A percentile compares a stretch with the other conserved stretches of the same genome.
These are phyloP conservation scores for Torymus tubicola DNA, from an alignment of 2,888 invertebrate species.

Conservation along the genomic window DNA sequence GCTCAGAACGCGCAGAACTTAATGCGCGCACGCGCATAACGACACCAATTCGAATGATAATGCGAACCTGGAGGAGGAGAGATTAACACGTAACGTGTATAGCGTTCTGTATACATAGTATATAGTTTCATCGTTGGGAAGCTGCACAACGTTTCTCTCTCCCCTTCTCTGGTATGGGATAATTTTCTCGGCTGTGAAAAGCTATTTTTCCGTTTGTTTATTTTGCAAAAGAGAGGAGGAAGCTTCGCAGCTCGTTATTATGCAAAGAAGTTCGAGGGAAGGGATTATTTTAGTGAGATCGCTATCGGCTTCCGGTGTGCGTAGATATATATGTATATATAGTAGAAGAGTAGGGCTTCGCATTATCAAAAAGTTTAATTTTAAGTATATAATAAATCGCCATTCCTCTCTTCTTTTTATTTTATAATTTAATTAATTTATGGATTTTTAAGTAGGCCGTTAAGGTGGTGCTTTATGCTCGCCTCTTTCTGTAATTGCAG, in stretches of 20 bases:
- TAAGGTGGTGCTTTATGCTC: conserved; percentile 12
- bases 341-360: too few relatives aligned
- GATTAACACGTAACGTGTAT: conserved; percentile 66
- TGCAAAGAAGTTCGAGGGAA: conserved; percentile 20
- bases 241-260: conserved; percentile 16
- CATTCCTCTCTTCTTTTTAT: not conserved
- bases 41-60: conserved; percentile 71
- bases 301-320: conserved; percentile 24
- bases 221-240: not conserved
- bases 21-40: conserved; percentile 63
- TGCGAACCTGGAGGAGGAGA: conserved; percentile 63
- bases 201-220: too few relatives aligned
- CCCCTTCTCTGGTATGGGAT: too few relatives aligned
- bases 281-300: not conserved
- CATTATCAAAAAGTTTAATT: conserved; percentile 27
- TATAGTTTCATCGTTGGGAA: too few relatives aligned
- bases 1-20: conserved; percentile 64
- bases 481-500: conserved; percentile 23
- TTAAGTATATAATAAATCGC: conserved; percentile 28
- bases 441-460: conserved; percentile 35
- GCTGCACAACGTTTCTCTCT: too few relatives aligned
- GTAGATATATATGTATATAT: not conserved
- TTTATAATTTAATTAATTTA: conserved; percentile 25
- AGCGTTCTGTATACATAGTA: too few relatives aligned
- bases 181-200: too few relatives aligned